A percentile compares a stretch with the other conserved stretches of the same genome.
phyloP scores from a whole-genome alignment of 2,888 invertebrate species.

The Erebia aethiops region DNA sequence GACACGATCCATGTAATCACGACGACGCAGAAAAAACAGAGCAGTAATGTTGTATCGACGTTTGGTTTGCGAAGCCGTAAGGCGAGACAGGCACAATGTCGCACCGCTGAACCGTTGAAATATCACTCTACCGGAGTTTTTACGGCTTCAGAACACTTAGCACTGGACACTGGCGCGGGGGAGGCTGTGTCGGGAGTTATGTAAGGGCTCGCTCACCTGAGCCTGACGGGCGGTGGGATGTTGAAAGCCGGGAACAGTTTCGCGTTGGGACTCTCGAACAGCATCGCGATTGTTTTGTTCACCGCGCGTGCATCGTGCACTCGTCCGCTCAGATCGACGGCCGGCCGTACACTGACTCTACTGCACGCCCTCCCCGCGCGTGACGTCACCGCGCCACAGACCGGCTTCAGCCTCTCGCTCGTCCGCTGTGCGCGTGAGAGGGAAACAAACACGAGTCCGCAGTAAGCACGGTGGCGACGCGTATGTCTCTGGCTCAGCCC shows the following conservation, averaged over 20 bases:
- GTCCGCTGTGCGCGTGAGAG: constrained; percentile 24
- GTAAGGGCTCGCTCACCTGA: constrained; percentile 69
- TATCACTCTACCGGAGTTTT: constrained; percentile 63
- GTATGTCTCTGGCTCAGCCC: constrained; percentile 48
- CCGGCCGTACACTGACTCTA: constrained; percentile 72
- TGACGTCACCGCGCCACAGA: constrained; percentile 67
- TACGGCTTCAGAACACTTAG: constrained; percentile 57
- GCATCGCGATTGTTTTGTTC: constrained; percentile 81
- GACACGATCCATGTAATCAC: constrained; percentile 45
- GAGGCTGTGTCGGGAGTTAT: constrained; percentile 27
- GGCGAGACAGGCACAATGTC: constrained; percentile 56
- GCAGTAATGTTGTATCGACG: constrained; percentile 64
- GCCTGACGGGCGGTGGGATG: constrained; percentile 87
- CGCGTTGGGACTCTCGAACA: constrained; percentile 89
- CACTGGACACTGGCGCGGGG: constrained; percentile 49
- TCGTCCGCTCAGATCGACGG: constrained; percentile 62
- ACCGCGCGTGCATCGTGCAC: constrained; percentile 73
- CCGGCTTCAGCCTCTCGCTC: constrained; percentile 39
- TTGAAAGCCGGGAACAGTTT: constrained; percentile 87
- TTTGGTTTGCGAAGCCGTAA: constrained; percentile 51
- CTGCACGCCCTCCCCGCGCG: constrained; percentile 50
- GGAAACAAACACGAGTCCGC: constrained; percentile 44
- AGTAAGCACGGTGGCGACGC: constrained; percentile 49
- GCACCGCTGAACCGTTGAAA: constrained; percentile 56
- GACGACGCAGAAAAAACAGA: constrained; percentile 47